Conservation (phyloP, 2,797 vertebrate genomes). For the Xenops minutus region DNA sequence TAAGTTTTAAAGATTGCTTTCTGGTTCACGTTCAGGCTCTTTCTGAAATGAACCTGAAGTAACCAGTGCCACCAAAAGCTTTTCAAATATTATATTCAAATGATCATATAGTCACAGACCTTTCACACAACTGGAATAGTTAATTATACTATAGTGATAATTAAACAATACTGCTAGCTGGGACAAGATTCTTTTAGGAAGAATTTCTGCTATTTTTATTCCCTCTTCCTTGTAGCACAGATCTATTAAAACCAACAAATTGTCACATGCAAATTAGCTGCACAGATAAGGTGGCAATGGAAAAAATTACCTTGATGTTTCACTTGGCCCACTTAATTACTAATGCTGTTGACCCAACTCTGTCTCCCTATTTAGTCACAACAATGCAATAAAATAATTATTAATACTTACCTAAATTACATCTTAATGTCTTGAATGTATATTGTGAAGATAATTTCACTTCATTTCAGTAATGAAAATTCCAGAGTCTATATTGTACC, state of each 20-base stretch:
- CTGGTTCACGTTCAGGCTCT: not conserved
- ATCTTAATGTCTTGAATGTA: constrained; percentile 46
- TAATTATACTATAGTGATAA: constrained; percentile 7
- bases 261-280: constrained; percentile 38
- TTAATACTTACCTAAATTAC: constrained; percentile 58
- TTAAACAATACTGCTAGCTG: constrained; percentile 5
- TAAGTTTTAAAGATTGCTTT: not conserved
- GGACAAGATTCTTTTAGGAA: constrained; percentile 13
- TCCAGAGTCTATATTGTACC: constrained; percentile 22
- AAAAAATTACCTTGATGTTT: constrained; percentile 41
- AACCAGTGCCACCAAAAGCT: not conserved
- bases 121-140: not conserved
- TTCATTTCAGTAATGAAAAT: constrained; percentile 45
- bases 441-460: constrained; percentile 45
- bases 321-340: constrained; percentile 40
- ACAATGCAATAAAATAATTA: constrained; percentile 54
- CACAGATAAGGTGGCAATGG: constrained; percentile 31
- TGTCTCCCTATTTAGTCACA: constrained; percentile 42
- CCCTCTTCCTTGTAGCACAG: not conserved
- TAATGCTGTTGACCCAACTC: constrained; percentile 5
- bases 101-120: not conserved
- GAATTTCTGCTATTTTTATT: constrained; percentile 43
- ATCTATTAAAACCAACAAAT: constrained; percentile 41
- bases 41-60: not conserved
- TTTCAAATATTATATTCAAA: constrained; percentile 9